phyloP scores from a whole-genome alignment of 2,797 vertebrate species.

The Gila robusta region DNA sequence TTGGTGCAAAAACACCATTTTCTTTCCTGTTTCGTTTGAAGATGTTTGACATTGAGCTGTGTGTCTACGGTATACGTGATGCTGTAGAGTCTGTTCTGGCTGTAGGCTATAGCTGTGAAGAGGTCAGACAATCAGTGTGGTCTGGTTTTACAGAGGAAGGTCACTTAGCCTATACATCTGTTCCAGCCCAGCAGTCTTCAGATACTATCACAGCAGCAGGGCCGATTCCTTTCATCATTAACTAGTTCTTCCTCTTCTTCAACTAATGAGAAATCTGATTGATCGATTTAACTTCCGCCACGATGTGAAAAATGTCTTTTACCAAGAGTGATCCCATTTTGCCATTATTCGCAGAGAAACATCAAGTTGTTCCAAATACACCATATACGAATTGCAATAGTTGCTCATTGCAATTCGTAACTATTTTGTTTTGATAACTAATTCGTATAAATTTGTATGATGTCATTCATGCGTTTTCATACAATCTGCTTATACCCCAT shows the following conservation, averaged over 20 bases:
- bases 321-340: constrained; percentile 58
- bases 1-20: not conserved
- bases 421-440: not conserved
- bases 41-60: constrained; percentile 38
- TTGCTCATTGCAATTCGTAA: not conserved
- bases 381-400: not conserved
- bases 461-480: not conserved
- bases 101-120: constrained; percentile 37
- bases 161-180: constrained; percentile 48
- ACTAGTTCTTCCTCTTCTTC: constrained; percentile 80
- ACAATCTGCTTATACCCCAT: not conserved
- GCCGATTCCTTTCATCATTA: constrained; percentile 80
- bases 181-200: constrained; percentile 49
- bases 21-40: not conserved
- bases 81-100: constrained; percentile 37
- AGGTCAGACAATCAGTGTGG: constrained; percentile 42
- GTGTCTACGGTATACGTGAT: not conserved
- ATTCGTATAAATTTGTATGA: not conserved
- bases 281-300: constrained; percentile 79
- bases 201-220: constrained; percentile 63
- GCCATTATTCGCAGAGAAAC: constrained; percentile 28
- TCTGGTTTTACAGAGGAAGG: constrained; percentile 42
- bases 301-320: constrained; percentile 72
- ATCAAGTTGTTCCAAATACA: not conserved
- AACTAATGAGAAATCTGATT: constrained; percentile 82